Evolutionary conservation across 2,797 vertebrate genomes (phyloP).

Genomic region (Champsocephalus gunnari): DNA sequence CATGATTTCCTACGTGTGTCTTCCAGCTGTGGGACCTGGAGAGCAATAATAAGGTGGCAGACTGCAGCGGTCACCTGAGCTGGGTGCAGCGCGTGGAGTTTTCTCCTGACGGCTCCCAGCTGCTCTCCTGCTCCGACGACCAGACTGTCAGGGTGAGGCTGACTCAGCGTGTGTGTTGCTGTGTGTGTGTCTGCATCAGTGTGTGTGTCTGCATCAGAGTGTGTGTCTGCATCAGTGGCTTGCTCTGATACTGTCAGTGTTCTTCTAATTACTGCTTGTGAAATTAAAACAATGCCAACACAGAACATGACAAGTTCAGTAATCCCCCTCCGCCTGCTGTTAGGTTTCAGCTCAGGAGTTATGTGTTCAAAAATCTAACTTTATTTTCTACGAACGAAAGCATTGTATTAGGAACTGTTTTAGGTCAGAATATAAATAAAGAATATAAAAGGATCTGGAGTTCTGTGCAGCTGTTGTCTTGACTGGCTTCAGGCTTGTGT

Average conservation of each 20-base stretch:
- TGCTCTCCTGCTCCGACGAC: slow-evolving; percentile 96
- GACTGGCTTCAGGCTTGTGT: neutral
- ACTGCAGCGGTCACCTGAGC: slow-evolving; percentile 95
- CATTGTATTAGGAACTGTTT: neutral
- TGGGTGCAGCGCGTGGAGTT: slow-evolving; percentile 95
- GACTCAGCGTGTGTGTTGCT: slow-evolving; percentile 4
- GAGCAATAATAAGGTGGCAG: slow-evolving; percentile 89
- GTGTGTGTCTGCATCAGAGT: neutral
- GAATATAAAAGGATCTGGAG: neutral
- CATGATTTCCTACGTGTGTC: slow-evolving; percentile 3
- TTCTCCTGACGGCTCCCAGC: slow-evolving; percentile 91
- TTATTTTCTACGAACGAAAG: neutral
- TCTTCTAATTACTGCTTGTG: slow-evolving; percentile 24
- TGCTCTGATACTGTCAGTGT: slow-evolving; percentile 10
- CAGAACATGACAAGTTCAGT: slow-evolving; percentile 7
- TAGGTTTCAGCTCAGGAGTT: neutral
- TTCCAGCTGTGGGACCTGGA: slow-evolving; percentile 93
- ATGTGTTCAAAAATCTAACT: neutral
- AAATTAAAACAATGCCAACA: slow-evolving; percentile 18
- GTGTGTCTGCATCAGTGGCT: neutral
- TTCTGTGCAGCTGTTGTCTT: neutral
- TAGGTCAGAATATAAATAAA: neutral
- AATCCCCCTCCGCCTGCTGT: slow-evolving; percentile 30
- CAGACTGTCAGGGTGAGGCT: slow-evolving; percentile 92
- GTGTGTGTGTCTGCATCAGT: neutral